A percentile compares a stretch with the other conserved stretches of the same genome.
These are phyloP conservation scores for Lanius collurio DNA, from an alignment of 2,113 vertebrate genomes.

Conservation along the genomic window DNA sequence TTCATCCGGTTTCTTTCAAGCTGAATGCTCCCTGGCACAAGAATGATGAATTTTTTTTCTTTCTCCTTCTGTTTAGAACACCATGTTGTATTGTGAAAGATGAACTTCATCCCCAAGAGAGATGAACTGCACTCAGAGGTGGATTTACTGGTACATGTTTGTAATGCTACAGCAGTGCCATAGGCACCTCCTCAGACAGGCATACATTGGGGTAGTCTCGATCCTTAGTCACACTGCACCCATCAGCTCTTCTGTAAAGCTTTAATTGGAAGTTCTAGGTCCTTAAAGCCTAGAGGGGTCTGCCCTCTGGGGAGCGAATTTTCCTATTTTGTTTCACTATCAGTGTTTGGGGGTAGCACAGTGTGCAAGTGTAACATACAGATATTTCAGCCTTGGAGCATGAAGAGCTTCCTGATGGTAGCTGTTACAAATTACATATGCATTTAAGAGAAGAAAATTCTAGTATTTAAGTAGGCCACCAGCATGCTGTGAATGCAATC, in stretches of 20 bases:
- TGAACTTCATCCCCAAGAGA: conserved; percentile 9
- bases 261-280: background rate
- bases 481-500: background rate
- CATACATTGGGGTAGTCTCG: background rate
- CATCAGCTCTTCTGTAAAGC: background rate
- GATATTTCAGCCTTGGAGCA: background rate
- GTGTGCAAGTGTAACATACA: background rate
- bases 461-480: background rate
- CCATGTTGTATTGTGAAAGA: background rate
- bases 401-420: background rate
- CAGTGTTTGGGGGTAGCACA: background rate
- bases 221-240: background rate
- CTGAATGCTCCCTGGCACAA: background rate
- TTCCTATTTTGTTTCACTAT: background rate
- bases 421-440: background rate
- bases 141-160: background rate
- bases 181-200: background rate
- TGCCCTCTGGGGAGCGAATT: background rate
- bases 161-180: background rate
- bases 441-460: background rate
- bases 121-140: background rate
- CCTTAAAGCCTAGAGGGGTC: background rate
- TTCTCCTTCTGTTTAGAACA: conserved; percentile 15
- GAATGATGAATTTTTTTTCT: conserved; percentile 22
- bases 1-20: conserved; percentile 34